Conservation (phyloP, 2,113 vertebrate genomes). For the Megaceryle maxima region DNA sequence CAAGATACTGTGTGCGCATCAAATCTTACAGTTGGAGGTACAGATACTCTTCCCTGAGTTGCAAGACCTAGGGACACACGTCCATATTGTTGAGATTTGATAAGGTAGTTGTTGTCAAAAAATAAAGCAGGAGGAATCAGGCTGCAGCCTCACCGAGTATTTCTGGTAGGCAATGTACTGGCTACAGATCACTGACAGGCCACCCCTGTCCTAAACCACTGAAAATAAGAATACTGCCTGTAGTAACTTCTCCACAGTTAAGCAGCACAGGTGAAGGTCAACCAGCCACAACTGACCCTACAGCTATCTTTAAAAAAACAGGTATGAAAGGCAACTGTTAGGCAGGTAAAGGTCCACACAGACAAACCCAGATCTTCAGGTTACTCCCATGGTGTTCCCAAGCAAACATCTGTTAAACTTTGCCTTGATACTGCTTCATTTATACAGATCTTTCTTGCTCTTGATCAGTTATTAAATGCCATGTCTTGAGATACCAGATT, state of each 20-base stretch:
- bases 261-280: background rate
- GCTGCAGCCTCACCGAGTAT: background rate
- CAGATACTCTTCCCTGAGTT: background rate
- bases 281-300: background rate
- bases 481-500: background rate
- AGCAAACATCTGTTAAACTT: background rate
- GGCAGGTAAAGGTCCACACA: background rate
- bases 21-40: background rate
- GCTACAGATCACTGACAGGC: no score
- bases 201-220: background rate
- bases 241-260: background rate
- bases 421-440: background rate
- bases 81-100: background rate
- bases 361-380: background rate
- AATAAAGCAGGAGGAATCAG: background rate
- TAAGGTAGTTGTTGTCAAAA: background rate
- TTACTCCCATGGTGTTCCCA: background rate
- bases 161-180: background rate
- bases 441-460: background rate
- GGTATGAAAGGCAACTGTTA: background rate
- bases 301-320: background rate
- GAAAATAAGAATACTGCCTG: background rate
- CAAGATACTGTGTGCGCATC: background rate
- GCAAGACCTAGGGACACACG: background rate
- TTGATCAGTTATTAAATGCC: background rate